These are phyloP conservation scores for Peromyscus californicus DNA, from an alignment of 2,113 vertebrate genomes.

Conservation along the genomic window DNA sequence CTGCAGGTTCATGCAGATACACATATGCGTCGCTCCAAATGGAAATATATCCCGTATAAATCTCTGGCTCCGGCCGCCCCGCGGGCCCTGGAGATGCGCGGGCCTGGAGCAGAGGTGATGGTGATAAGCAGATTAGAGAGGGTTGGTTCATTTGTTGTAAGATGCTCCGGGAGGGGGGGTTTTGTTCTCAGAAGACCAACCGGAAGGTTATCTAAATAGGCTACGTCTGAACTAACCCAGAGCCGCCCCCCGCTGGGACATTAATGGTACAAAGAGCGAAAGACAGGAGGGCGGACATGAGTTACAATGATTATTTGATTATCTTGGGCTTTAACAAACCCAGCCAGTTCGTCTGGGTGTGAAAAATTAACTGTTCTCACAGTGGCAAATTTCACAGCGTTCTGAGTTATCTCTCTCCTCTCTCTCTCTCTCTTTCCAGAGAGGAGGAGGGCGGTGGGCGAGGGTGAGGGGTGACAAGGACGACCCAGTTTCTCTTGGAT, in stretches of 20 bases:
- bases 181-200: constrained; percentile 85
- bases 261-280: constrained; percentile 83
- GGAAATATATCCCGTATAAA: constrained; percentile 33
- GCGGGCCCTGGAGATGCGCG: constrained; percentile 84
- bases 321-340: constrained; percentile 84
- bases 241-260: constrained; percentile 83
- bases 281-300: constrained; percentile 69
- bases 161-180: constrained; percentile 86
- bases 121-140: constrained; percentile 89
- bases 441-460: neutral
- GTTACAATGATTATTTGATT: constrained; percentile 80
- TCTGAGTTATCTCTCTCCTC: constrained; percentile 53
- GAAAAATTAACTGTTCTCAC: constrained; percentile 83
- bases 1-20: neutral
- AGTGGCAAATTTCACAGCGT: constrained; percentile 79
- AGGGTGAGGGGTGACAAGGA: neutral
- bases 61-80: constrained; percentile 77
- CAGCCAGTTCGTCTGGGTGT: constrained; percentile 81
- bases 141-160: constrained; percentile 88
- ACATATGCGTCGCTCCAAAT: neutral
- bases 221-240: constrained; percentile 85
- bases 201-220: constrained; percentile 90
- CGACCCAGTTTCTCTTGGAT: constrained; percentile 18
- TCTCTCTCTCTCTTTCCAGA: constrained; percentile 58
- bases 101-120: constrained; percentile 86